Conservation (phyloP, 2,797 vertebrate genomes). For the Poecilia gillii region DNA sequence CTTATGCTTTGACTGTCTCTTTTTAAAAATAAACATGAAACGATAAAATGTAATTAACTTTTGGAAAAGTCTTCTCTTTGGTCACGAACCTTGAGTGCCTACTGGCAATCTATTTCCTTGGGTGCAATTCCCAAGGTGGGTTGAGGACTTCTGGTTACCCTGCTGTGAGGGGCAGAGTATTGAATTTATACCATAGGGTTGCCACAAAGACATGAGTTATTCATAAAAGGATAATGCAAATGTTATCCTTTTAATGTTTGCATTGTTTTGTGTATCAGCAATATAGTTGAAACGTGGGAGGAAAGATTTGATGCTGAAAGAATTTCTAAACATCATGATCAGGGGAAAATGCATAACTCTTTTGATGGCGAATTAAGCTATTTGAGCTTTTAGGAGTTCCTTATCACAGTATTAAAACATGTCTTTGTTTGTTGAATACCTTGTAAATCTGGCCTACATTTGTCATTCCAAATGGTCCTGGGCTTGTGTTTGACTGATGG, state of each 20-base stretch:
- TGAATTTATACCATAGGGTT: too few species aligned
- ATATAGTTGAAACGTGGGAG: not conserved
- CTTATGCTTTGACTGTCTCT: too few species aligned
- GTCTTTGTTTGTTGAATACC: constrained; percentile 38
- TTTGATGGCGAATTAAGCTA: constrained; percentile 23
- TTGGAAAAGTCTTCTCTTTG: too few species aligned
- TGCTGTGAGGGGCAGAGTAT: too few species aligned
- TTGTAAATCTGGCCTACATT: constrained; percentile 26
- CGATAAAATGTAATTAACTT: too few species aligned
- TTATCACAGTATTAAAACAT: constrained; percentile 40
- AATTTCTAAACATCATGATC: not conserved
- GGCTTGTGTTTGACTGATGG: constrained; percentile 53
- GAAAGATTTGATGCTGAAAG: constrained; percentile 5
- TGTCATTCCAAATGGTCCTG: constrained; percentile 35
- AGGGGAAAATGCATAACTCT: constrained; percentile 24
- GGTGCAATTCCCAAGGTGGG: too few species aligned
- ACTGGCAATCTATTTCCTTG: too few species aligned
- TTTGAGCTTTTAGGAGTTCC: constrained; percentile 17
- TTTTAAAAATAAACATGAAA: too few species aligned
- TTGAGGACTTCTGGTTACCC: too few species aligned
- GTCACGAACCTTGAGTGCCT: too few species aligned
- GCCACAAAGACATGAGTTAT: not conserved
- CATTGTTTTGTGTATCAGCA: not conserved
- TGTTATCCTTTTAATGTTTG: not conserved
- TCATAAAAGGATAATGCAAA: not conserved